These are phyloP conservation scores for Polyergus mexicanus DNA, from an alignment of 1,140 invertebrate species.

Conservation along the genomic window DNA sequence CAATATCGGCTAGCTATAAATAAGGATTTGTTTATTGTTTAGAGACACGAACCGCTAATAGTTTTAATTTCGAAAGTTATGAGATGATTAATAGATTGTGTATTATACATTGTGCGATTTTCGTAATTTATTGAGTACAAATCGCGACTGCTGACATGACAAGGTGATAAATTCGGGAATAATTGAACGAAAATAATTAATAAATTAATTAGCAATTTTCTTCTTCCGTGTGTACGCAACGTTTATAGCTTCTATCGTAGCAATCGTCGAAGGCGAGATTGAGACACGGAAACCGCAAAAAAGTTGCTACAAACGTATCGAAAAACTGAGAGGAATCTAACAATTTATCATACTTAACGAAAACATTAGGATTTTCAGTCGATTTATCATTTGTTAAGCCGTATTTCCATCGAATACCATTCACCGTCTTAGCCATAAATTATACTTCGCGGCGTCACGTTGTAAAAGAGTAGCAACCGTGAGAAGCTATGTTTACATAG, in stretches of 20 bases:
- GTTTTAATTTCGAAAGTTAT: slow-evolving; percentile 21
- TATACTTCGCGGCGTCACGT: neutral
- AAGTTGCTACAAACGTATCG: neutral
- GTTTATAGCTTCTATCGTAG: neutral
- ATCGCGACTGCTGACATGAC: slow-evolving; percentile 27
- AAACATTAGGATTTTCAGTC: neutral
- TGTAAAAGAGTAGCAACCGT: slow-evolving; percentile 12
- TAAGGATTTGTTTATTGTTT: neutral
- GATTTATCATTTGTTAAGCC: slow-evolving; percentile 20
- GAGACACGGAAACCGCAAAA: neutral
- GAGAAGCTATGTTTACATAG: slow-evolving; percentile 24
- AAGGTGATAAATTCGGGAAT: slow-evolving; percentile 29
- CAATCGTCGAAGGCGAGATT: neutral
- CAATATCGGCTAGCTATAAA: neutral
- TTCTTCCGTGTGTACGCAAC: neutral
- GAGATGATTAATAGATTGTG: slow-evolving; percentile 39
- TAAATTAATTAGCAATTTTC: slow-evolving; percentile 56
- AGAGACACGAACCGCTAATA: neutral
- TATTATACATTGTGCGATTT: slow-evolving; percentile 8
- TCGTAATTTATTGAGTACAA: slow-evolving; percentile 19
- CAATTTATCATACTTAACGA: neutral
- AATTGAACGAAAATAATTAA: slow-evolving; percentile 66
- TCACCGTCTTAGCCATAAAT: neutral
- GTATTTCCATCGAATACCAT: slow-evolving; percentile 3
- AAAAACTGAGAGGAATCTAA: neutral